Percentiles rank a stretch among this genome's conserved stretches.
Conservation (phyloP, 2,113 vertebrate genomes). For the Desmodus rotundus region DNA sequence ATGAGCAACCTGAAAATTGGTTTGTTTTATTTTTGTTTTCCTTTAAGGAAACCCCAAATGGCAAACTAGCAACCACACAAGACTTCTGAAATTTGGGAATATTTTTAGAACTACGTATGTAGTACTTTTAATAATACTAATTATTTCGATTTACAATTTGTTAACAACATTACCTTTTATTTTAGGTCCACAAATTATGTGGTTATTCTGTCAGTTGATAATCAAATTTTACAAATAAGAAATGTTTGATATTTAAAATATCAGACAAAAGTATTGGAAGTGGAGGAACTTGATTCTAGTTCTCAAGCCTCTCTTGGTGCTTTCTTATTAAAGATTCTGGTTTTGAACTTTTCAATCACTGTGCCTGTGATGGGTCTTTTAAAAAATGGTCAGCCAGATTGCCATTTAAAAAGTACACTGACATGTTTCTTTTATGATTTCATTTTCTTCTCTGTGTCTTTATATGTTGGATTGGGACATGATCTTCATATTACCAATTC, state of each 20-base stretch:
- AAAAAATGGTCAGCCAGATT: slow-evolving; percentile 67
- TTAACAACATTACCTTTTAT: background rate
- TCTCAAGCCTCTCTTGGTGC: background rate
- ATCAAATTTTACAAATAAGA: background rate
- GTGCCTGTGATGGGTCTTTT: slow-evolving; percentile 48
- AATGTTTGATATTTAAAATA: background rate
- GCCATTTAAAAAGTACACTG: slow-evolving; percentile 72
- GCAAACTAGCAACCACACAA: slow-evolving; percentile 75
- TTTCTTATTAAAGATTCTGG: background rate
- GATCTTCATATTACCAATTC: slow-evolving; percentile 80
- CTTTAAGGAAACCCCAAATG: slow-evolving; percentile 65
- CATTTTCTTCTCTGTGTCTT: slow-evolving; percentile 79
- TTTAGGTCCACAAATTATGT: background rate
- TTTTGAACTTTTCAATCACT: background rate
- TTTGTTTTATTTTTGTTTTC: slow-evolving; percentile 74
- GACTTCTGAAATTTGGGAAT: background rate
- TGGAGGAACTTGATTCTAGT: background rate
- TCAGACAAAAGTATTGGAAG: background rate
- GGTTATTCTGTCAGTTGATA: background rate
- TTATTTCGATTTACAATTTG: background rate
- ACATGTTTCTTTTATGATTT: slow-evolving; percentile 73
- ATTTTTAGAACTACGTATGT: background rate
- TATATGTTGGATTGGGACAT: slow-evolving; percentile 82
- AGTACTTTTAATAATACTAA: background rate
- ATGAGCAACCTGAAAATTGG: slow-evolving; percentile 67